phyloP scores from a whole-genome alignment of 2,113 vertebrate genomes.

The Salvelinus namaycush region DNA sequence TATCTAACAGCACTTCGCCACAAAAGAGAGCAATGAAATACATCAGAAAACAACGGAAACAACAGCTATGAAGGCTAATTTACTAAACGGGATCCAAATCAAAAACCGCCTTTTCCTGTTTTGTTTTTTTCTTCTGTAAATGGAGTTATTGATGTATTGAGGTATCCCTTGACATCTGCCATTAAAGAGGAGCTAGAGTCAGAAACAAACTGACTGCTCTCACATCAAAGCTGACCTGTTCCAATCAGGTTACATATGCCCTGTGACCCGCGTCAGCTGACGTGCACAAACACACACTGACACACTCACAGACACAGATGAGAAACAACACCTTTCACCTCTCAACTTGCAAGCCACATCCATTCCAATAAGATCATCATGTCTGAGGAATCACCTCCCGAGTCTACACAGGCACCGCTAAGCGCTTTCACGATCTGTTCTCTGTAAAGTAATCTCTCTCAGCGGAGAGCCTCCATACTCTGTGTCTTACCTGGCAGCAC shows the following conservation, averaged over 20 bases:
- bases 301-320: slow-evolving; percentile 17
- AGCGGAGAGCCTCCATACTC: background rate
- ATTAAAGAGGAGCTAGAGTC: slow-evolving; percentile 18
- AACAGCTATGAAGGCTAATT: too few species aligned
- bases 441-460: slow-evolving; percentile 3
- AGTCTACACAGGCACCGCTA: background rate
- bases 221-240: slow-evolving; percentile 13
- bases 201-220: too few species aligned
- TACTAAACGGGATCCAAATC: too few species aligned
- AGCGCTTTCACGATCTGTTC: background rate
- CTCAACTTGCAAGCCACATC: background rate
- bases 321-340: background rate
- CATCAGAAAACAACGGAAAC: too few species aligned
- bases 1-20: too few species aligned
- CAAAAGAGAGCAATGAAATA: too few species aligned
- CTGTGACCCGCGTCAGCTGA: slow-evolving; percentile 20
- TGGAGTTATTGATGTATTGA: slow-evolving; percentile 4
- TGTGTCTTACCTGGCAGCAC: slow-evolving; percentile 65
- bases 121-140: slow-evolving; percentile 1
- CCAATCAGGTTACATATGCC: slow-evolving; percentile 28
- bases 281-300: slow-evolving; percentile 1
- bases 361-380: background rate
- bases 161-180: slow-evolving; percentile 36
- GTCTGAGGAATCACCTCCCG: slow-evolving; percentile 9
- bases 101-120: background rate